phyloP scores from a whole-genome alignment of 2,797 vertebrate species.

The Chaetophractus vellerosus region DNA sequence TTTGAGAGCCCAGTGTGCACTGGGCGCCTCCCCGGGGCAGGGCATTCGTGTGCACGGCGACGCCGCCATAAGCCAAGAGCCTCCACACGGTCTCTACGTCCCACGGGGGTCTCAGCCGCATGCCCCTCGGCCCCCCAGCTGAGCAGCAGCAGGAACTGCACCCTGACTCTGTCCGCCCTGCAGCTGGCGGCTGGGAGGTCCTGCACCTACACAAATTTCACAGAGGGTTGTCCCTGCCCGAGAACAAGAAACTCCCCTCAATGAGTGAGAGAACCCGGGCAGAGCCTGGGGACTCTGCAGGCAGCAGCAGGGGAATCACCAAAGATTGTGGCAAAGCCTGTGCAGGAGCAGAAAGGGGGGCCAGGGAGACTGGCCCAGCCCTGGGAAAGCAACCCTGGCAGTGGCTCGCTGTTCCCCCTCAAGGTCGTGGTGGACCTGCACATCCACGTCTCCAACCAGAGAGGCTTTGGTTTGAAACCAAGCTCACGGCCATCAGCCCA shows the following conservation, averaged over 20 bases:
- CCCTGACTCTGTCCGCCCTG: fast-evolving
- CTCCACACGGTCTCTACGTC: neutral
- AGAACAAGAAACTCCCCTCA: neutral
- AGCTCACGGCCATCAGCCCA: neutral
- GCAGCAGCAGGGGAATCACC: neutral
- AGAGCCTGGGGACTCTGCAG: fast-evolving
- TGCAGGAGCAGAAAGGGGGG: neutral
- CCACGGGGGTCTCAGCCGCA: neutral
- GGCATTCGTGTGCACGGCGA: fast-evolving
- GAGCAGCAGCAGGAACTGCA: neutral
- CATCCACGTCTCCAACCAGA: neutral
- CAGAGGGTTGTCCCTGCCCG: neutral
- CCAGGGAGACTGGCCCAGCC: too few species aligned
- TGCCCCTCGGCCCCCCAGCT: fast-evolving
- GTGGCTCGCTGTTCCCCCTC: neutral
- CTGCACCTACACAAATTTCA: neutral
- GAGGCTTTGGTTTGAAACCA: neutral
- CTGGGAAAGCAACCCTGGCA: fast-evolving
- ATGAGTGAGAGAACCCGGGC: neutral
- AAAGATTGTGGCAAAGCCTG: neutral
- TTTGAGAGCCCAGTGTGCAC: fast-evolving
- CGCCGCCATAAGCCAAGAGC: neutral
- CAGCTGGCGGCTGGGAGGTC: neutral
- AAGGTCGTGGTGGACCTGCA: neutral
- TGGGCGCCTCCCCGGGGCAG: fast-evolving